Conservation (phyloP, 2,797 vertebrate genomes). For the Triplophysa bombifrons region DNA sequence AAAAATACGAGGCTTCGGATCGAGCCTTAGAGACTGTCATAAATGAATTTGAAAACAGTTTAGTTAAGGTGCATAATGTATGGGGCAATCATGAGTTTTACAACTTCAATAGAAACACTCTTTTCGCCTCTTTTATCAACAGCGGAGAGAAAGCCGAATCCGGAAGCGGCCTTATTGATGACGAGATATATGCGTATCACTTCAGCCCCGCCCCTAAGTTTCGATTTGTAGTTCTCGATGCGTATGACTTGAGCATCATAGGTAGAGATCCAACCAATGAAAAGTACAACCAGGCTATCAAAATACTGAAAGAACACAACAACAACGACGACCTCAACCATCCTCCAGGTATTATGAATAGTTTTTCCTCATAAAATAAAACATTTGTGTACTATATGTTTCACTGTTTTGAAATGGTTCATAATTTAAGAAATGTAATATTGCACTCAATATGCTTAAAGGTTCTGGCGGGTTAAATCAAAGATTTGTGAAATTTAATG, state of each 20-base stretch:
- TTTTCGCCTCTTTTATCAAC: conserved; percentile 78
- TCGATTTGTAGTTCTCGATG: conserved; percentile 85
- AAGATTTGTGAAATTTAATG: conserved; percentile 89
- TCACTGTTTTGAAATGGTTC: neutral
- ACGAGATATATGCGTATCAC: conserved; percentile 80
- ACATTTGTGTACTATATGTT: neutral
- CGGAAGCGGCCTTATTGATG: conserved; percentile 4
- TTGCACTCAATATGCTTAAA: conserved; percentile 45
- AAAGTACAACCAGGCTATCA: conserved; percentile 74
- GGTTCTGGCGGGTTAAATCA: conserved; percentile 62
- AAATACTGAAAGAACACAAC: conserved; percentile 80
- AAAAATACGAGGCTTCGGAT: conserved; percentile 69
- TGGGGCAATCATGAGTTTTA: conserved; percentile 98
- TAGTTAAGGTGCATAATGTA: conserved; percentile 82
- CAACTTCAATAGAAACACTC: conserved; percentile 84
- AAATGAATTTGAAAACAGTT: conserved; percentile 68
- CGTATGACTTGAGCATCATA: conserved; percentile 86
- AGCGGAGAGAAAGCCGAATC: conserved; percentile 57
- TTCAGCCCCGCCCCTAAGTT: conserved; percentile 83
- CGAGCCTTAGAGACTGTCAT: conserved; percentile 79
- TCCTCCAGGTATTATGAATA: conserved; percentile 76
- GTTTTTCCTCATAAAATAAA: neutral
- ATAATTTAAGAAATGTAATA: too few relatives aligned
- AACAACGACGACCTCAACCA: conserved; percentile 83
- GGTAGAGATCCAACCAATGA: conserved; percentile 77